A percentile compares a stretch with the other conserved stretches of the same genome.
phyloP scores from a whole-genome alignment of 1,140 invertebrate genomes.

The Babylonia areolata region DNA sequence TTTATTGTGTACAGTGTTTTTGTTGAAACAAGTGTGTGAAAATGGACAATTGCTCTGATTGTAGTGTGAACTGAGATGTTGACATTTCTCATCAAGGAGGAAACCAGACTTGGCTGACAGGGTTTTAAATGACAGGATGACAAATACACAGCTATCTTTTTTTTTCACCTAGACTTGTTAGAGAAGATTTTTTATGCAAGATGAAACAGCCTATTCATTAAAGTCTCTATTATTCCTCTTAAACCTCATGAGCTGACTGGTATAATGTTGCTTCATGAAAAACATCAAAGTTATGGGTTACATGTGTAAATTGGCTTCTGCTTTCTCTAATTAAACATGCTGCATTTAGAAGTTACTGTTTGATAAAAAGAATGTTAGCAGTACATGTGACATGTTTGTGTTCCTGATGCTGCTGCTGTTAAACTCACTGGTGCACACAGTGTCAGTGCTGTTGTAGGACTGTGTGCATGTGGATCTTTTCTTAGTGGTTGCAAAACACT shows the following conservation, averaged over 20 bases:
- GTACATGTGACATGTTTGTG: too few relatives aligned
- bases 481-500: too few relatives aligned
- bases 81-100: not conserved
- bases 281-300: not conserved
- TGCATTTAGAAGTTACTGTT: not conserved
- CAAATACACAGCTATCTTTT: not conserved
- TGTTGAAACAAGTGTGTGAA: not conserved
- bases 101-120: not conserved
- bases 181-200: conserved; percentile 4
- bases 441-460: too few relatives aligned
- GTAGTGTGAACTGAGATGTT: not conserved
- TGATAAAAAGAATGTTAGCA: not conserved
- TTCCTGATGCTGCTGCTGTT: too few relatives aligned
- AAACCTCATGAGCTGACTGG: not conserved
- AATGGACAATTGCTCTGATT: not conserved
- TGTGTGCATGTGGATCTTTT: too few relatives aligned
- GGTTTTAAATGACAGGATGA: too few relatives aligned
- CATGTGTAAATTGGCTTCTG: not conserved
- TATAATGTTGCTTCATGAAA: not conserved
- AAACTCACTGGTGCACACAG: too few relatives aligned
- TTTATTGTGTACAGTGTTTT: conserved; percentile 4
- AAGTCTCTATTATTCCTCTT: not conserved
- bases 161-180: not conserved
- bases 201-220: not conserved
- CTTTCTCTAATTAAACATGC: not conserved